Evolutionary conservation across 2,888 invertebrate genomes (phyloP), one percentile per base, ranked within the genome.

Genomic region (Caenorhabditis doughertyi): DNA sequence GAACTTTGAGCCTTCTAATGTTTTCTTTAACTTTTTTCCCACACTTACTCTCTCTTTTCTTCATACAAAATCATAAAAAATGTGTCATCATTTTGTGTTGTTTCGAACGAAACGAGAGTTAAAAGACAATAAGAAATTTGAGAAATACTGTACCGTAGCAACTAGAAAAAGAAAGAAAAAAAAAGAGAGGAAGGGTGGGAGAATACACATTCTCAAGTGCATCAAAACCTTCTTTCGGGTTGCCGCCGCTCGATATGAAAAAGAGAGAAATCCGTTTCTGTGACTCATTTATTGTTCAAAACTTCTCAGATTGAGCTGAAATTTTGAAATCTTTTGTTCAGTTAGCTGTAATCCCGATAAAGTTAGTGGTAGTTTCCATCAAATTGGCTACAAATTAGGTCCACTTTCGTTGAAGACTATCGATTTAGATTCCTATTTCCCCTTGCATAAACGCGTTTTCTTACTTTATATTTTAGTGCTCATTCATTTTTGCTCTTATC

Each of bases 141-240:
- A 65, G 65, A 65, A 51, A 65, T 65, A 70, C 70, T 32, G 70
- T 70, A 47, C 32, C 16, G 42, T 60, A 42, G 58, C 32, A 21
- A 58, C 16, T 8, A 23, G 35, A 39, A 55, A 68, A 23, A 27
- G 18, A 39, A 42, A 5, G 23, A 32, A 58, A 47, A 16, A n/a
- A 29, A 47, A 25, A 51, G 51, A 32, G 51, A 25, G 7, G 16
- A 39, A 39, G 39, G 16, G 51, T 53, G 51, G 16, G 25, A 55
- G 47, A 47, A 71, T 71, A 71, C 55, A 71, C 70, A 55, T 47
- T 32, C 55, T 74, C 65, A 74, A 65, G 73, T 74, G 73, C 73
- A 74, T 74, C 73, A 74, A 74, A 73, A 53, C 53, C 58, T 32
- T 53, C 13, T 71, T 21, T 27, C 70, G 55, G 58, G 47, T 51